phyloP scores from a whole-genome alignment of 2,113 vertebrate species.

The Chaetops frenatus region DNA sequence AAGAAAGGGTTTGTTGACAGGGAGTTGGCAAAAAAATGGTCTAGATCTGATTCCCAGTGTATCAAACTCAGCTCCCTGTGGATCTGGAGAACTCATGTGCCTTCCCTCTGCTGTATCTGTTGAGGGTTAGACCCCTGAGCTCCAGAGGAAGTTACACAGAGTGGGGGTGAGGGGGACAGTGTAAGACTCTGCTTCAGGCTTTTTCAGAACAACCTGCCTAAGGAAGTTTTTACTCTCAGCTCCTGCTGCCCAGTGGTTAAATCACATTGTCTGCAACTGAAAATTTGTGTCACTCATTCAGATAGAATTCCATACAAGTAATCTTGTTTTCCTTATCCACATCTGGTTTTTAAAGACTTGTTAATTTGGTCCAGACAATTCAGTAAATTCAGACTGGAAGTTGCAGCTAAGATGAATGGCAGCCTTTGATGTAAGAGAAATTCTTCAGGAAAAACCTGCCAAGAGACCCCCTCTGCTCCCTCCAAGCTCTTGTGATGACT shows the following conservation, averaged over 20 bases:
- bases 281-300: not conserved
- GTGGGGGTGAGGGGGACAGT: not conserved
- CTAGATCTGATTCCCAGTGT: fast-evolving
- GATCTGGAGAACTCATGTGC: not conserved
- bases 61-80: not conserved
- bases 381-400: not conserved
- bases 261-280: not conserved
- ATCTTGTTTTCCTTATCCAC: not conserved
- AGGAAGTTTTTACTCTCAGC: not conserved
- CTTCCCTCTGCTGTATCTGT: not conserved
- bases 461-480: not conserved
- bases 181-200: not conserved
- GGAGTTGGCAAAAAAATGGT: not conserved
- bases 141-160: not conserved
- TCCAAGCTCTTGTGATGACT: not conserved
- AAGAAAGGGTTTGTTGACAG: not conserved
- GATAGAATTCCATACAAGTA: not conserved
- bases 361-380: not conserved
- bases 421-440: not conserved
- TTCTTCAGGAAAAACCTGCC: not conserved
- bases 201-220: not conserved
- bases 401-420: not conserved
- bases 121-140: not conserved
- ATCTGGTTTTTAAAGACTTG: not conserved
- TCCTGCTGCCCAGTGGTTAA: not conserved